Conservation (phyloP, 2,888 invertebrate genomes). For the Gonocerus acuteangulatus region DNA sequence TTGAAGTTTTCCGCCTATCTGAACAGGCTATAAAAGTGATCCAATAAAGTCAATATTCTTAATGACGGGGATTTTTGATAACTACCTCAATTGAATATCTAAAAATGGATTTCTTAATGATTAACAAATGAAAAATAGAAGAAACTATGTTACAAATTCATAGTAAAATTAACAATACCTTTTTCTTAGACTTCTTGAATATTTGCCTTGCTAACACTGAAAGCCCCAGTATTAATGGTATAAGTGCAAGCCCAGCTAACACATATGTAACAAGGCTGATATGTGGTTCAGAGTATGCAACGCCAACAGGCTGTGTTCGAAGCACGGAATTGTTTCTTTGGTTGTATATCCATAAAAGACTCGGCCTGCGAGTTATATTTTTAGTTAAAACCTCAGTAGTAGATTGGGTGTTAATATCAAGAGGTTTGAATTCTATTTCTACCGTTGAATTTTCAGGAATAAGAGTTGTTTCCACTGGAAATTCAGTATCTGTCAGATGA, state of each 20-base stretch:
- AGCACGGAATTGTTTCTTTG: constrained; percentile 24
- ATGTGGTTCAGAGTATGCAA: constrained; percentile 28
- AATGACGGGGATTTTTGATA: too few species aligned
- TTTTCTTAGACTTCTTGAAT: constrained; percentile 37
- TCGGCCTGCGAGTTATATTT: constrained; percentile 22
- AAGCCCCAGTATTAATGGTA: constrained; percentile 46
- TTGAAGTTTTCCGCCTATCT: too few species aligned
- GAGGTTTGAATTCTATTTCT: constrained; percentile 28
- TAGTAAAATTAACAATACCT: too few species aligned
- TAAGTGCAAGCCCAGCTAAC: constrained; percentile 45
- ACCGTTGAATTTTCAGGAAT: constrained; percentile 4
- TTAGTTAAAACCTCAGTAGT: constrained; percentile 1
- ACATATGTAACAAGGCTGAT: constrained; percentile 42
- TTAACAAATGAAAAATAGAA: too few species aligned
- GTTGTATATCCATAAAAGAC: constrained; percentile 29
- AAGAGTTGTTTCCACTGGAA: neutral
- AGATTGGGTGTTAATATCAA: constrained; percentile 1
- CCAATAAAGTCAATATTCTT: too few species aligned
- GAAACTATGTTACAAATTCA: too few species aligned
- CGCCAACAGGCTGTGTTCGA: constrained; percentile 26
- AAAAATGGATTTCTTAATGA: too few species aligned
- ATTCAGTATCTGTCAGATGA: neutral
- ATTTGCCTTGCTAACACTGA: constrained; percentile 38
- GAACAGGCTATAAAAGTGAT: too few species aligned
- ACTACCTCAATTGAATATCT: too few species aligned